phyloP scores from a whole-genome alignment of 2,888 invertebrate genomes.

The Acanthopleura granulata region DNA sequence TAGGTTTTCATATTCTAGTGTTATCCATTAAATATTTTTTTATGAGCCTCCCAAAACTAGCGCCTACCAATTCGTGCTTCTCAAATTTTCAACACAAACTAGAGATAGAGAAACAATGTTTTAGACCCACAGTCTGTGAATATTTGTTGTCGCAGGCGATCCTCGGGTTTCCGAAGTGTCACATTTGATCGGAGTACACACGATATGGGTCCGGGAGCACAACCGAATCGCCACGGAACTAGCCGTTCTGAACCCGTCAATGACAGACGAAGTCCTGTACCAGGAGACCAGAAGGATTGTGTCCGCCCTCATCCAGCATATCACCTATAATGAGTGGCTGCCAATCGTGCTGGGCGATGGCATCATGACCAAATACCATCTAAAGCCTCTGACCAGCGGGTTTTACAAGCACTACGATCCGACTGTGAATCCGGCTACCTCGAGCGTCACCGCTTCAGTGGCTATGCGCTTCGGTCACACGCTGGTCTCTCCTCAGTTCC shows the following conservation, averaged over 20 bases:
- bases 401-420: background rate
- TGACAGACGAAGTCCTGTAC: background rate
- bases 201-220: slow-evolving; percentile 1
- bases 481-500: slow-evolving; percentile 33
- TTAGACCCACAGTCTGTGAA: too few species aligned
- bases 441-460: slow-evolving; percentile 54
- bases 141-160: background rate
- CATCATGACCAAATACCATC: slow-evolving; percentile 2
- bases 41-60: too few species aligned
- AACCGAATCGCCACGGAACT: background rate
- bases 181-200: background rate
- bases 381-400: background rate
- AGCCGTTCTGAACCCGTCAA: background rate
- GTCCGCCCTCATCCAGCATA: background rate
- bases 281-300: slow-evolving; percentile 7
- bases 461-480: slow-evolving; percentile 58
- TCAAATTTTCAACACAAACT: too few species aligned
- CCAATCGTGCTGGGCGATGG: background rate
- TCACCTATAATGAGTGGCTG: slow-evolving; percentile 13
- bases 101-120: too few species aligned
- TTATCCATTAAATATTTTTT: too few species aligned
- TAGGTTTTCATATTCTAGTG: too few species aligned
- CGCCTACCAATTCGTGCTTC: too few species aligned
- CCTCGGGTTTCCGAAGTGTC: background rate
- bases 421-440: slow-evolving; percentile 43